Base-by-base conservation (phyloP, 2,797 vertebrate genomes). In the Micrastur ruficollis region DNA sequence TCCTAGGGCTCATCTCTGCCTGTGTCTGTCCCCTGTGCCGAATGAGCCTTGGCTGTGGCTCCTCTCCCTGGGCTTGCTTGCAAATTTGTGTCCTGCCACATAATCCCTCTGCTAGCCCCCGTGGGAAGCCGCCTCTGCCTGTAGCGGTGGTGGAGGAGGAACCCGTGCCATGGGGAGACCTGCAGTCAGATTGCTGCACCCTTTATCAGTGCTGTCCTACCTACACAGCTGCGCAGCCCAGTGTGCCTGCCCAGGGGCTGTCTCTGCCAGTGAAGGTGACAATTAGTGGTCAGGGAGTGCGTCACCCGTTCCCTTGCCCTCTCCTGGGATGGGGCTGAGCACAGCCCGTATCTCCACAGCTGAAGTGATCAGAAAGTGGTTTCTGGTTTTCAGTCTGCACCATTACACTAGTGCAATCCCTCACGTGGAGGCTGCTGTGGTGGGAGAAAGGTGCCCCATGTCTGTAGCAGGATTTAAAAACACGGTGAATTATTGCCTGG, bases 101-200 rank as follows among this genome's bases (percentile, higher is more conserved):
- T 32, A 38, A 50, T 52, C 42, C 42, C 9, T 38, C 82, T 70
- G 29, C 26, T n/a, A 59, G 25, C 26, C 62, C 65, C 46, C 12
- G 20, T 36, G 29, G 36, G 25, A 56, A 79, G 55, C 10, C 62
- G 55, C 42, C 20, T 49, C 25, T 53, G 40, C 70, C 23, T 1
- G 0, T 42, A n/a, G 61, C 36, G 25, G 29, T 18, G 52, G 46
- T 1, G 7, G 53, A 76, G 42, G 44, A 73, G 74, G 32, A 58
- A 31, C 23, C 14, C 1, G 0, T 14, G 15, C 13, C 0, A 0
- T 19, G 9, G 9, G 34, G 21, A 68, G 63, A 88, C 31, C 34
- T 34, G 50, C 18, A 26, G 58, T n/a, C 29, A 67, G 31, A 23
- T 49, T 63, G 34, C 50, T 1, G 1, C 1, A 1, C 63, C 73